Percentiles rank a stretch among this genome's conserved stretches.
Conservation (phyloP, 2,797 vertebrate species). For the Ctenosaura bakeri region DNA sequence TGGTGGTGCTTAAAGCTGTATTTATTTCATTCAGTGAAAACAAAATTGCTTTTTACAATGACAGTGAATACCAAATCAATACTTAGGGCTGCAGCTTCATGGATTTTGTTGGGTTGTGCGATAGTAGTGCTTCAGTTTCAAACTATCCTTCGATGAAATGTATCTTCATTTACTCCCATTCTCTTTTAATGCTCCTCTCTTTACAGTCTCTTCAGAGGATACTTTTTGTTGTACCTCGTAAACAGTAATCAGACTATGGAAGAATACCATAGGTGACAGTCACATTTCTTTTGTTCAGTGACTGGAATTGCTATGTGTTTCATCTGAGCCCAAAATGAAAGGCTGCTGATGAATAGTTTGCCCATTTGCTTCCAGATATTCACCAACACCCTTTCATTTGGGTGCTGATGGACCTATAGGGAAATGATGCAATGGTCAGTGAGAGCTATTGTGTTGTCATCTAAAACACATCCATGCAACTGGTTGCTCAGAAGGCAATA, state of each 20-base stretch:
- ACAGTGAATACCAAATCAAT: slow-evolving; percentile 78
- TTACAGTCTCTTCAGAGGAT: slow-evolving; percentile 44
- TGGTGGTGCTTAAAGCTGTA: slow-evolving; percentile 76
- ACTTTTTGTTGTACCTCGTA: slow-evolving; percentile 47
- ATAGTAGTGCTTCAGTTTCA: slow-evolving; percentile 60
- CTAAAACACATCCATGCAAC: neutral
- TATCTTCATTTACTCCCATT: slow-evolving; percentile 69
- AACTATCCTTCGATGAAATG: slow-evolving; percentile 66
- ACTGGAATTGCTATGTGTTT: neutral
- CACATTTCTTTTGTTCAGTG: neutral
- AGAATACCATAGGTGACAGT: slow-evolving; percentile 24
- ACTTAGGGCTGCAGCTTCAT: slow-evolving; percentile 72
- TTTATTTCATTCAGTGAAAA: slow-evolving; percentile 76
- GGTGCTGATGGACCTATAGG: slow-evolving; percentile 1
- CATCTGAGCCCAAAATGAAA: neutral
- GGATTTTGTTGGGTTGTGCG: slow-evolving; percentile 50
- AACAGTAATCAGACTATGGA: slow-evolving; percentile 42
- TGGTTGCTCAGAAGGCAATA: slow-evolving; percentile 18
- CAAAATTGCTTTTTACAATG: slow-evolving; percentile 76
- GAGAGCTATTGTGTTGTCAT: slow-evolving; percentile 20
- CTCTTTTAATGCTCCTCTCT: slow-evolving; percentile 64
- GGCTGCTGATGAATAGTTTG: neutral
- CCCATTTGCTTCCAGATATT: too few relatives aligned
- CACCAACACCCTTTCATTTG: too few relatives aligned
- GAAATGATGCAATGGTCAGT: slow-evolving; percentile 23